Conservation (phyloP, 2,797 vertebrate genomes). For the Gallinago solitaria region DNA sequence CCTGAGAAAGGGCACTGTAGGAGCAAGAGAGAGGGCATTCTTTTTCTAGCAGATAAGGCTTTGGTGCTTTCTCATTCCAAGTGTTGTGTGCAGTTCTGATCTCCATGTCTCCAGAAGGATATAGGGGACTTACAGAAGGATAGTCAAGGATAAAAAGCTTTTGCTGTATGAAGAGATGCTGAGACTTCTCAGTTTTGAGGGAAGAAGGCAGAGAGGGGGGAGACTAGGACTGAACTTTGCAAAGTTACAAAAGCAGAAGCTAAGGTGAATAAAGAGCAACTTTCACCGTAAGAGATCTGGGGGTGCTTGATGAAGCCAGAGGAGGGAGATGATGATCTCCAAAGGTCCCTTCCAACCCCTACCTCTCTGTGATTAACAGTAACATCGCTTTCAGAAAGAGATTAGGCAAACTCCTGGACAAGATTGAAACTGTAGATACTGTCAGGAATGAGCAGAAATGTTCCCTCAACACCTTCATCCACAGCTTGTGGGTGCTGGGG, state of each 20-base stretch:
- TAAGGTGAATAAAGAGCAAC: not conserved
- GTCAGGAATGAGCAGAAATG: not conserved
- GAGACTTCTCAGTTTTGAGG: not conserved
- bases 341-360: not conserved
- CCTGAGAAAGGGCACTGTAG: not conserved
- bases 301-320: not conserved
- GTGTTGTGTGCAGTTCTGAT: not conserved
- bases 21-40: not conserved
- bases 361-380: not conserved
- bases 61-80: not conserved
- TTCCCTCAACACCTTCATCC: not conserved
- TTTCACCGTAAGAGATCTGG: not conserved
- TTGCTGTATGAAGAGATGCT: not conserved
- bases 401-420: not conserved
- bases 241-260: not conserved
- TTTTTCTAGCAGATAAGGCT: not conserved
- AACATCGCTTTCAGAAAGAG: not conserved
- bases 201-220: not conserved
- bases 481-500: not conserved
- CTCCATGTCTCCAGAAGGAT: not conserved
- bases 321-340: not conserved
- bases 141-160: not conserved
- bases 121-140: not conserved
- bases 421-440: not conserved
- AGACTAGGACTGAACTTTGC: not conserved